Percentiles rank a stretch among this genome's conserved stretches.
These are phyloP conservation scores for Alauda arvensis DNA, from an alignment of 2,797 vertebrate species.

Conservation along the genomic window DNA sequence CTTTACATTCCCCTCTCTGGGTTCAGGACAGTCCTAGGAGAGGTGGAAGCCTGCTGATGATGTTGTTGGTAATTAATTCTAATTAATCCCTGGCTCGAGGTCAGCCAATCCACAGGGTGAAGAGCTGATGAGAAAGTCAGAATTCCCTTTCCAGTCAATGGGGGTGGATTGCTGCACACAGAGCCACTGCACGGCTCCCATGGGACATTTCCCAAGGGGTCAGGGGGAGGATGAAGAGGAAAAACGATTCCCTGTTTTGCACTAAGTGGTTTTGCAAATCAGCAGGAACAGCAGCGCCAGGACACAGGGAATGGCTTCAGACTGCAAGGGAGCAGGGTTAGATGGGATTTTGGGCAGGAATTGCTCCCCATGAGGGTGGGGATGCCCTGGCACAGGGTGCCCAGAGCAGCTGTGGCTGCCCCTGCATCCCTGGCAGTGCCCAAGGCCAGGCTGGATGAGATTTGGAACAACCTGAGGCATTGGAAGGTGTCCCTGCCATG, in stretches of 20 bases:
- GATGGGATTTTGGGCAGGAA: background rate
- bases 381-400: background rate
- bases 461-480: rapidly evolving
- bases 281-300: background rate
- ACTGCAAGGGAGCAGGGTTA: background rate
- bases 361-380: rapidly evolving
- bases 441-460: rapidly evolving
- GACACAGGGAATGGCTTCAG: background rate
- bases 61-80: background rate
- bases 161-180: background rate
- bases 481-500: background rate
- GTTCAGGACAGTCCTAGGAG: background rate
- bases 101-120: background rate
- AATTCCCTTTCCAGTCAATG: background rate
- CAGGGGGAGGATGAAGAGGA: background rate
- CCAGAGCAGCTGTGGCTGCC: background rate
- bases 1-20: background rate
- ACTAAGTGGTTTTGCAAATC: background rate
- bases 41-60: background rate
- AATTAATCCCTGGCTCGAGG: background rate
- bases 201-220: background rate
- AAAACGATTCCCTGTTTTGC: background rate
- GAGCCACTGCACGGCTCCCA: background rate
- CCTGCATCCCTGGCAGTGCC: background rate
- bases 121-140: background rate